Conservation (phyloP, 2,797 vertebrate genomes). For the Neosilurus mollespiculum region DNA sequence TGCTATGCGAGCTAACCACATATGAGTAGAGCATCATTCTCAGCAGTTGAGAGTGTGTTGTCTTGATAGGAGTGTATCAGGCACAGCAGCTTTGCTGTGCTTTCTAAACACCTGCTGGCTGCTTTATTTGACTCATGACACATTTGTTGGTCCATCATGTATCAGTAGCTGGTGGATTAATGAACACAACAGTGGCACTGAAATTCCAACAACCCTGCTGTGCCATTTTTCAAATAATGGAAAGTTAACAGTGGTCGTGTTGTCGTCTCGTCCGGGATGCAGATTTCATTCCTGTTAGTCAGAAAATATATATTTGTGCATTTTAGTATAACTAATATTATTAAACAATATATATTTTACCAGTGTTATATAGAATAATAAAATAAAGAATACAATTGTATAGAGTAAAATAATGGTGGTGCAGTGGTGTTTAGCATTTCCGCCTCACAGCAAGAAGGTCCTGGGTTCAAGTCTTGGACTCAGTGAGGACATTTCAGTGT, state of each 20-base stretch:
- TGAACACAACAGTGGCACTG: neutral
- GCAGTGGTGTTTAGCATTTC: too few relatives aligned
- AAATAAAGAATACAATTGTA: too few relatives aligned
- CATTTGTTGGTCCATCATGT: neutral
- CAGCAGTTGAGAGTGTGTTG: neutral
- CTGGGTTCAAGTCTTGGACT: too few relatives aligned
- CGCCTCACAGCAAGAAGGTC: too few relatives aligned
- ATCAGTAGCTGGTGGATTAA: conserved; percentile 22
- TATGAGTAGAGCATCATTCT: neutral
- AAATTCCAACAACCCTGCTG: neutral
- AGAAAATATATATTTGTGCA: neutral
- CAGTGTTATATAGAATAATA: too few relatives aligned
- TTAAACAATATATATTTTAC: neutral
- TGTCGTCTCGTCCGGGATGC: too few relatives aligned
- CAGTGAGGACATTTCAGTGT: too few relatives aligned
- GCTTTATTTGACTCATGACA: conserved; percentile 8
- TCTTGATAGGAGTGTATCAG: neutral
- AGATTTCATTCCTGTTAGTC: neutral
- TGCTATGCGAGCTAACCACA: too few relatives aligned
- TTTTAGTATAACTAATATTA: neutral
- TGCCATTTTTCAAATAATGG: neutral
- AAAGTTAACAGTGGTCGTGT: neutral
- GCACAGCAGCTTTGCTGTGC: neutral
- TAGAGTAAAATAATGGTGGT: too few relatives aligned
- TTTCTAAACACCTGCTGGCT: neutral